Conservation (phyloP, 2,113 vertebrate species). For the Anthoscopus minutus region DNA sequence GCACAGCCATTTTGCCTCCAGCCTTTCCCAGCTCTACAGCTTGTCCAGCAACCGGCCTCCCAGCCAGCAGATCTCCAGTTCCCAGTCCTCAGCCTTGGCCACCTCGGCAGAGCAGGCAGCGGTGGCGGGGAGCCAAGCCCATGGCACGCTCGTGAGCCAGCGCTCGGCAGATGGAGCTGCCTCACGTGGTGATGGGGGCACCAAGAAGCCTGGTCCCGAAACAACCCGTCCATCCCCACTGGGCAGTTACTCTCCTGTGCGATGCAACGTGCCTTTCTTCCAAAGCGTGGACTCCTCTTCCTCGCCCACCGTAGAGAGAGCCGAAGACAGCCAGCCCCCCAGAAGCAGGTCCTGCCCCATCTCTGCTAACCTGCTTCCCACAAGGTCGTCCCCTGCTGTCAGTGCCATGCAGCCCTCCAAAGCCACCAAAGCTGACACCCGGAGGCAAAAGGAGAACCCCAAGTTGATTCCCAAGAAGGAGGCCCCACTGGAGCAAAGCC, state of each 20-base stretch:
- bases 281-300: conserved; percentile 78
- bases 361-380: conserved; percentile 67
- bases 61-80: conserved; percentile 48
- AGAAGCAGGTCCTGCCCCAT: conserved; percentile 69
- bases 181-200: background rate
- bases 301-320: conserved; percentile 69
- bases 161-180: conserved; percentile 22
- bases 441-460: conserved; percentile 22
- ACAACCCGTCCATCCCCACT: conserved; percentile 87
- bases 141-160: background rate
- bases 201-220: conserved; percentile 63
- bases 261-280: conserved; percentile 75
- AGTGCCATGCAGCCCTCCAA: conserved; percentile 20
- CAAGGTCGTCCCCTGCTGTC: conserved; percentile 56
- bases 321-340: conserved; percentile 65
- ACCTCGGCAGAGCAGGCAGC: background rate
- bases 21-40: conserved; percentile 83
- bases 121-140: background rate
- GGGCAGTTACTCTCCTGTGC: conserved; percentile 91
- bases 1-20: conserved; percentile 76
- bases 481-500: background rate
- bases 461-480: conserved; percentile 7
- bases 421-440: conserved; percentile 10
- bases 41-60: conserved; percentile 65
- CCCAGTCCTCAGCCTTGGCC: conserved; percentile 31